These are phyloP conservation scores for Enteromius treurensis DNA, from an alignment of 2,797 vertebrate species.

Conservation along the genomic window DNA sequence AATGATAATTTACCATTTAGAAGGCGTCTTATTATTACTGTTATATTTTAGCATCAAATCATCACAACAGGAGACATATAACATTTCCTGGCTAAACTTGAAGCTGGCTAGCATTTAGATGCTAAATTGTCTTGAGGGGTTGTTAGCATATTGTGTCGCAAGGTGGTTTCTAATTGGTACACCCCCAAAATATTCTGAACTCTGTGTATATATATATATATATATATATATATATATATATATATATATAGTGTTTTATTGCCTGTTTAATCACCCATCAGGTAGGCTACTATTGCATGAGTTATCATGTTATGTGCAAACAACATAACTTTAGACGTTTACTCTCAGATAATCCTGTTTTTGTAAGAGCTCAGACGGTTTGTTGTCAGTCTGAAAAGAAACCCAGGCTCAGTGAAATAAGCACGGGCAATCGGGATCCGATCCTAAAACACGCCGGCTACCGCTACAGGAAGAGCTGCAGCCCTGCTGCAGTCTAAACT, in stretches of 20 bases:
- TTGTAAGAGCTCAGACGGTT: constrained; percentile 18
- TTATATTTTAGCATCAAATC: constrained; percentile 5
- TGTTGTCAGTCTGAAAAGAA: constrained; percentile 43
- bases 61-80: background rate
- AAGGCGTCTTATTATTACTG: background rate
- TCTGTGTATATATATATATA: background rate
- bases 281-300: no score
- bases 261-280: background rate
- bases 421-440: constrained; percentile 21
- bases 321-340: background rate
- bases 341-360: constrained; percentile 38
- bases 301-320: background rate
- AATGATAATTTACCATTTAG: constrained; percentile 19
- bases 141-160: background rate
- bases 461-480: constrained; percentile 43
- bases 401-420: constrained; percentile 38
- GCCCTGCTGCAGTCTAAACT: constrained; percentile 64
- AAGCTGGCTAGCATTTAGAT: background rate
- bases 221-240: background rate
- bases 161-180: constrained; percentile 3
- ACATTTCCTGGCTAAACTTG: background rate
- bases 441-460: constrained; percentile 14
- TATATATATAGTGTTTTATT: background rate
- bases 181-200: background rate
- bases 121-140: background rate